Conservation (phyloP, 2,888 invertebrate genomes). For the Stomorhina lunata region DNA sequence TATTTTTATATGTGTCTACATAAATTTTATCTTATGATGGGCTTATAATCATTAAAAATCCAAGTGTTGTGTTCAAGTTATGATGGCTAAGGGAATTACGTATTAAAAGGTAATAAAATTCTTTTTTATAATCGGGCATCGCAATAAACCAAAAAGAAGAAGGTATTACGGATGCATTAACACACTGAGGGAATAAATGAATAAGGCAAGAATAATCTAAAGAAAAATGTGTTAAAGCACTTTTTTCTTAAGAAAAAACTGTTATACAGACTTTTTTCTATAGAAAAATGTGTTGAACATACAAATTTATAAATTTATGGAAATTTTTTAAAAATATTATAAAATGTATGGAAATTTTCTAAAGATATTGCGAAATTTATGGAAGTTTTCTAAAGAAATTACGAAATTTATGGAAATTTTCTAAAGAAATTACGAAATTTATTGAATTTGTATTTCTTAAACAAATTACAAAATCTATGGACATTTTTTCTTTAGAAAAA, state of each 20-base stretch:
- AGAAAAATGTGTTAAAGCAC: not conserved
- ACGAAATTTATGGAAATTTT: no score
- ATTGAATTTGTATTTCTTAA: no score
- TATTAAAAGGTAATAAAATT: constrained; percentile 66
- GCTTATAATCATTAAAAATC: constrained; percentile 61
- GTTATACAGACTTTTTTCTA: not conserved
- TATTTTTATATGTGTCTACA: constrained; percentile 6
- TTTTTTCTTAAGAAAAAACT: no score
- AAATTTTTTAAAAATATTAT: no score
- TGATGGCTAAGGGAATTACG: constrained; percentile 65
- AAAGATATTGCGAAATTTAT: no score
- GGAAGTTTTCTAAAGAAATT: no score
- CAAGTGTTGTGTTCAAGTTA: constrained; percentile 65
- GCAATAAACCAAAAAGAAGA: not conserved
- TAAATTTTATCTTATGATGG: constrained; percentile 58
- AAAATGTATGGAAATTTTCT: no score
- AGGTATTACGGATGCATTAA: constrained; percentile 16
- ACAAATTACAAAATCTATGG: no score
- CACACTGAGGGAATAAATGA: not conserved
- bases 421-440: no score
- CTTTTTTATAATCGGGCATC: constrained; percentile 56
- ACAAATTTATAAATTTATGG: no score
- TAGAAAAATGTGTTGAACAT: no score
- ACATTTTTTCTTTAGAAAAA: no score
- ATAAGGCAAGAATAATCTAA: not conserved